Evolutionary conservation across 2,113 vertebrate genomes (phyloP).

Genomic region (Mirounga angustirostris): DNA sequence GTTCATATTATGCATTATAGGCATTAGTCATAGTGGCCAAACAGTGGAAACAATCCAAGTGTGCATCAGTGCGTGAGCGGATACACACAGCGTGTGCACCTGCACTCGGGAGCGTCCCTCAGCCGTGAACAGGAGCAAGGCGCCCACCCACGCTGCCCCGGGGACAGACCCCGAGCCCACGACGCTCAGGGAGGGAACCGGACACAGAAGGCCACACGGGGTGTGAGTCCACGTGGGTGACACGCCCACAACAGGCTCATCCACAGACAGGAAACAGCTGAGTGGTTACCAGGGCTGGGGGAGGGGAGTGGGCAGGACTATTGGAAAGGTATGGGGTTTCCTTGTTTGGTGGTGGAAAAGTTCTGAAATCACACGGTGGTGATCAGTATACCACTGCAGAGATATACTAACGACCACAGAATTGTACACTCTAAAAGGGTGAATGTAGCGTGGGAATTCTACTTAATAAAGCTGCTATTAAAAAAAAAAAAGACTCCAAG

Average conservation of each 20-base stretch:
- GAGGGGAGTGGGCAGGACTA: background rate
- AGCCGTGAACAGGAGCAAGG: background rate
- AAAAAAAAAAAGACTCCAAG: background rate
- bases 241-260: background rate
- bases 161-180: fast-evolving
- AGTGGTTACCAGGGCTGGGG: fast-evolving
- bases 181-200: background rate
- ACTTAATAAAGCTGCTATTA: background rate
- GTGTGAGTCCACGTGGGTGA: fast-evolving
- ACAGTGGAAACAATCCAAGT: background rate
- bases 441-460: background rate
- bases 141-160: fast-evolving
- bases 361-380: background rate
- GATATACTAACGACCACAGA: background rate
- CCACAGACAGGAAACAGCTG: background rate
- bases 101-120: fast-evolving
- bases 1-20: too few species aligned
- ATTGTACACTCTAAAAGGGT: background rate
- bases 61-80: fast-evolving
- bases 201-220: background rate
- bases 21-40: background rate
- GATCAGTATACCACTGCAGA: too few species aligned
- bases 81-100: fast-evolving
- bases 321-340: background rate
- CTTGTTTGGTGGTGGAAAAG: background rate